Evolutionary conservation across 2,888 invertebrate genomes (phyloP).

Genomic region (Physocephala rufipes): DNA sequence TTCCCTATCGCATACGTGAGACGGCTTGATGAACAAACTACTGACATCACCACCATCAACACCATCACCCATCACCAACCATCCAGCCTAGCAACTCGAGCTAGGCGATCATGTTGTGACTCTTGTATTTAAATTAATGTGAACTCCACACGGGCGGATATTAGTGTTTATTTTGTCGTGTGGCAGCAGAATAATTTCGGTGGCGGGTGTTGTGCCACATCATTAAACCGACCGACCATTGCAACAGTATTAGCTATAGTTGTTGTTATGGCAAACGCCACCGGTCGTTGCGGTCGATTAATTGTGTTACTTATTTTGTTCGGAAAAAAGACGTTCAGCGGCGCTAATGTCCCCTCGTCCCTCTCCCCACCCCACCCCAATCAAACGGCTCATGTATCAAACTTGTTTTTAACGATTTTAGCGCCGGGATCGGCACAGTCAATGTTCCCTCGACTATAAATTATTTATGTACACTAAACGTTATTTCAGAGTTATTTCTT

Average conservation of each 20-base stretch:
- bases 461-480: too few species aligned
- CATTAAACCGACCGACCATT: background rate
- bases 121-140: conserved; percentile 10
- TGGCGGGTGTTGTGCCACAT: conserved; percentile 3
- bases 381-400: too few species aligned
- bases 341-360: too few species aligned
- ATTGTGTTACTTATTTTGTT: background rate
- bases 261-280: background rate
- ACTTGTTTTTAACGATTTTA: too few species aligned
- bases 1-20: background rate
- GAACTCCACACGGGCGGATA: background rate
- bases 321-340: background rate
- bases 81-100: background rate
- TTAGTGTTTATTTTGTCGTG: background rate
- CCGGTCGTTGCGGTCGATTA: conserved; percentile 7
- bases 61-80: background rate
- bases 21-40: too few species aligned
- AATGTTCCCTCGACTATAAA: too few species aligned
- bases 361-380: too few species aligned
- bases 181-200: background rate
- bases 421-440: too few species aligned
- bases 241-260: too few species aligned
- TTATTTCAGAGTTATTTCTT: too few species aligned
- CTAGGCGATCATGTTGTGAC: background rate
- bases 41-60: background rate